These are phyloP conservation scores for Eucidaris tribuloides DNA, from an alignment of 35 echinoderm and acorn worm genomes.

Conservation along the genomic window DNA sequence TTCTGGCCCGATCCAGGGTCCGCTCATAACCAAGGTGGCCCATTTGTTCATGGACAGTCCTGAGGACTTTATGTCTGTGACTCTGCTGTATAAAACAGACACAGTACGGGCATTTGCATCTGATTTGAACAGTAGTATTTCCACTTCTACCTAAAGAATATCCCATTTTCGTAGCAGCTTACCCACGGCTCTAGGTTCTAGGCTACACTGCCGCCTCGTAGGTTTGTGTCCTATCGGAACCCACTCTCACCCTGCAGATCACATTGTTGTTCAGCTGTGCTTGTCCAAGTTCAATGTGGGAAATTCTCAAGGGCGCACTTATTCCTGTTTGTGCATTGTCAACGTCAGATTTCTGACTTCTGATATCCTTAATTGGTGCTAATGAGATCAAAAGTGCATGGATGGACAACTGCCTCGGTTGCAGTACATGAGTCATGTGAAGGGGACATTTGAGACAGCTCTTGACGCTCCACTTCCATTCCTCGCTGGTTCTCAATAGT, in stretches of 20 bases:
- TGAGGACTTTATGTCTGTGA: slow-evolving; percentile 13
- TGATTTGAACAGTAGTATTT: not conserved
- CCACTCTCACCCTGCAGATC: not conserved
- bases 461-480: no score
- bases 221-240: not conserved
- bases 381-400: no score
- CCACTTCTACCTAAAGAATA: not conserved
- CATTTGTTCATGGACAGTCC: no score
- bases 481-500: no score
- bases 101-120: not conserved
- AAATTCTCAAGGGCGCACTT: no score
- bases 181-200: not conserved
- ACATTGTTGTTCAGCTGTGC: not conserved
- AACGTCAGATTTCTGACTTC: not conserved
- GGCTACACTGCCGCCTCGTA: no score
- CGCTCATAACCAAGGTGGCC: no score
- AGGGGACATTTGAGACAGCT: no score
- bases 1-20: not conserved
- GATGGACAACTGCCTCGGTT: no score
- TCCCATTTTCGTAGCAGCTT: slow-evolving; percentile 1
- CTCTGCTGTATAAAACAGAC: slow-evolving; percentile 40
- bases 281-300: not conserved
- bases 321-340: no score
- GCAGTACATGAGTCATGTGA: no score
- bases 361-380: no score